phyloP scores from a whole-genome alignment of 1,140 invertebrate genomes.

The Drosophila ambigua region DNA sequence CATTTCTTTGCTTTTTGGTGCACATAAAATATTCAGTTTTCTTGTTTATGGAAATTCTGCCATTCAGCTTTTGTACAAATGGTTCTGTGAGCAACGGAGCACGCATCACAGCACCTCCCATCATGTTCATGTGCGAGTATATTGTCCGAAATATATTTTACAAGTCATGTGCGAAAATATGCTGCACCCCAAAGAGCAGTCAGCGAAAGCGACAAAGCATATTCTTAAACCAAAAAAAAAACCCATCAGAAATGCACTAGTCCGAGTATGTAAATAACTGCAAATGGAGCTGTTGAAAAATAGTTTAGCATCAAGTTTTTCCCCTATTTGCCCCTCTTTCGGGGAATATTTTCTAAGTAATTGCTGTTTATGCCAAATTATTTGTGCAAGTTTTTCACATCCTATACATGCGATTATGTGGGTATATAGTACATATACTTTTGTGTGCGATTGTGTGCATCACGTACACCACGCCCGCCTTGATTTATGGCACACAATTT shows the following conservation, averaged over 20 bases:
- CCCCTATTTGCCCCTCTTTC: neutral
- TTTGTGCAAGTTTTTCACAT: constrained; percentile 49
- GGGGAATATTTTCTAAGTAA: constrained; percentile 61
- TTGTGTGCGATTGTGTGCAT: constrained; percentile 15
- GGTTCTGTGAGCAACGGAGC: neutral
- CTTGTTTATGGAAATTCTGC: constrained; percentile 31
- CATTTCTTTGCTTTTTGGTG: constrained; percentile 1
- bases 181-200: constrained; percentile 4
- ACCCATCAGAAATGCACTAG: constrained; percentile 1
- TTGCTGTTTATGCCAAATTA: constrained; percentile 75
- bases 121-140: constrained; percentile 17
- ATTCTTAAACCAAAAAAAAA: neutral
- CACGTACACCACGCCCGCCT: constrained; percentile 37
- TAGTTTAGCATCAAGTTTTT: constrained; percentile 67
- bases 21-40: constrained; percentile 18
- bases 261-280: constrained; percentile 57
- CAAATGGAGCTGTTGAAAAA: constrained; percentile 56
- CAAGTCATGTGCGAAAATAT: constrained; percentile 26
- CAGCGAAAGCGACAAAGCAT: constrained; percentile 28
- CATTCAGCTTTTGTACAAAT: constrained; percentile 19
- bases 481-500: constrained; percentile 73
- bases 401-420: constrained; percentile 11
- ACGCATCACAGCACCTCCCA: constrained; percentile 6
- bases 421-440: neutral
- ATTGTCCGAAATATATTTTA: constrained; percentile 16